phyloP scores from a whole-genome alignment of 2,113 vertebrate genomes.

The Bungarus multicinctus region DNA sequence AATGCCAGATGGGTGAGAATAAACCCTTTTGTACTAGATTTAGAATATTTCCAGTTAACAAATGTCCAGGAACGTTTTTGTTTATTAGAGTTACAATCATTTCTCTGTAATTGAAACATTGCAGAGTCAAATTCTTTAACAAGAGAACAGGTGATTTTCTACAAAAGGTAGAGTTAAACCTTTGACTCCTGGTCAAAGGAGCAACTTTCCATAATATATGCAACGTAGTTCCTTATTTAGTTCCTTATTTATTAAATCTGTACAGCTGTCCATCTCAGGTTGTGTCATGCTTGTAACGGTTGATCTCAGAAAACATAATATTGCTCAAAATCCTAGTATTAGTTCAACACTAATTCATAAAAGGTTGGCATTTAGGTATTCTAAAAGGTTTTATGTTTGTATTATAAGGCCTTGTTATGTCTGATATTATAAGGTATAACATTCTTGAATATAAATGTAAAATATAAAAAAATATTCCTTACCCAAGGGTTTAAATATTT shows the following conservation, averaged over 20 bases:
- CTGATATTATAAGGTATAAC: background rate
- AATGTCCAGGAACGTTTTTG: background rate
- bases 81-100: background rate
- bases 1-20: background rate
- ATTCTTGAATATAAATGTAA: background rate
- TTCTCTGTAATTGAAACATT: background rate
- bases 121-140: background rate
- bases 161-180: too few relatives aligned
- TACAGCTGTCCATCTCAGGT: background rate
- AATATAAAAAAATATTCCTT: background rate
- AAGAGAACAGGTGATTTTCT: background rate
- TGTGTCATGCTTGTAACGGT: background rate
- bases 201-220: background rate
- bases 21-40: background rate
- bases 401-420: too few relatives aligned
- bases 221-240: background rate
- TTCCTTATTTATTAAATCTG: background rate
- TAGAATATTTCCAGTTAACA: background rate
- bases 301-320: background rate
- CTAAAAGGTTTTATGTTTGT: background rate
- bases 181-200: background rate
- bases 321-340: background rate
- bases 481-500: background rate
- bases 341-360: background rate
- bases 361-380: background rate